phyloP scores from a whole-genome alignment of 2,888 invertebrate genomes.

The Lycophotia porphyrea region DNA sequence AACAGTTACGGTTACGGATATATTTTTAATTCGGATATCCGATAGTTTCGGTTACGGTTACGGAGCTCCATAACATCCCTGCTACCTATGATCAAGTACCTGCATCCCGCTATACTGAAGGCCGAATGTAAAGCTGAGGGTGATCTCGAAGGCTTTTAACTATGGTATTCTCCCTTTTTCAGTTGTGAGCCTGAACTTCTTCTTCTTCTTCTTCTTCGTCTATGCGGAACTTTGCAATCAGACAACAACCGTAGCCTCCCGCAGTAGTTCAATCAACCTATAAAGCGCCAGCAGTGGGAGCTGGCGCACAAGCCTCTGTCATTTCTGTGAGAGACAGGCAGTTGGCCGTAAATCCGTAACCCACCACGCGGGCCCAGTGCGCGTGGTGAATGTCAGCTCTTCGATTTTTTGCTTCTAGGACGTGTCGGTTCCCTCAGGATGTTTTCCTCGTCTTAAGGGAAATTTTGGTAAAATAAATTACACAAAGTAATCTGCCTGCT shows the following conservation, averaged over 20 bases:
- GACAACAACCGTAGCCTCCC: too few species aligned
- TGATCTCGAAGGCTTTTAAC: background rate
- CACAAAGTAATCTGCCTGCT: background rate
- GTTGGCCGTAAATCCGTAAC: background rate
- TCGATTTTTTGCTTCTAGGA: background rate
- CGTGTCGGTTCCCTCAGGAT: background rate
- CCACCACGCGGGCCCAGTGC: background rate
- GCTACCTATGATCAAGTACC: background rate
- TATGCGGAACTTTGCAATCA: background rate
- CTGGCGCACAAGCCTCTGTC: background rate
- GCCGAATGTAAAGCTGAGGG: background rate
- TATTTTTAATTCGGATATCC: too few species aligned
- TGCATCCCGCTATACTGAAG: background rate
- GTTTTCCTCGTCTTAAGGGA: background rate
- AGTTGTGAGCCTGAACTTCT: background rate
- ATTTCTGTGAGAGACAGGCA: background rate
- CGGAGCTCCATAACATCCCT: too few species aligned
- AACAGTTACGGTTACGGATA: too few species aligned
- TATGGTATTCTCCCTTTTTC: background rate
- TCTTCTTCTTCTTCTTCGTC: too few species aligned
- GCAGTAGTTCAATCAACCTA: background rate
- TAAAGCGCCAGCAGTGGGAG: background rate
- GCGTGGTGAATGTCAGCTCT: background rate
- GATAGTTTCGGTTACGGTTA: too few species aligned
- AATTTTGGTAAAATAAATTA: background rate